Evolutionary conservation across 2,113 vertebrate species (phyloP), one percentile per base, ranked within the genome.

Genomic region (Cygnus buccinator): DNA sequence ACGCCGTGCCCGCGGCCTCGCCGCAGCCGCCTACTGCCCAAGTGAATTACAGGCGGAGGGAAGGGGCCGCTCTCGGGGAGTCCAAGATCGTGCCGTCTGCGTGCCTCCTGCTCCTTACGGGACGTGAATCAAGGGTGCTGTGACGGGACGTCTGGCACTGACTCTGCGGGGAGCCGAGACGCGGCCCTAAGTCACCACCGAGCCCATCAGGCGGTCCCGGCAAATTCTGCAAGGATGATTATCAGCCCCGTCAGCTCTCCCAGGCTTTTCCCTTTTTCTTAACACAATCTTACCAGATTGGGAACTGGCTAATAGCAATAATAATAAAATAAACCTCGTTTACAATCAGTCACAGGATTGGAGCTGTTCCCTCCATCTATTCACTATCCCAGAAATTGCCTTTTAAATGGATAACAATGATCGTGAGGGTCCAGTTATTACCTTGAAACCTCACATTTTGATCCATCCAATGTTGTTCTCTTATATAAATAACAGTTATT

Each of bases 401-500:
- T 97, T 98, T 97, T 97, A 97, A 98, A 97, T 82, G 95, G 94
- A 91, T 97, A 96, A 97, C 96, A 97, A 97, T 87, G 94, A 97
- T 96, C 97, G 94, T 19, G 71, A 97, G 91, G 91, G 96, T 89
- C 95, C 94, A 80, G 97, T 88, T 96, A 98, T 97, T 98, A 96
- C 96, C 94, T 83, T 80, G 91, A 97, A 98, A 97, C 91, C 95
- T 97, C 68, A 72, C 94, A 97, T 97, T 97, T 97, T 96, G 97
- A 96, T 97, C 94, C 94, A 97, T 91, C 96, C 95, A 94, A 65
- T 91, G 95, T 94, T 93, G 86, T 80, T 97, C 93, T 93, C 91
- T 91, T 97, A 96, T 87, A 98, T 97, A 98, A 98, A 98, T 98
- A 98, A 98, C 96, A 97, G 98, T 97, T 97, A 98, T 98, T 98